Evolutionary conservation across 2,797 vertebrate species (phyloP).

Genomic region (Cirrhinus mrigala): DNA sequence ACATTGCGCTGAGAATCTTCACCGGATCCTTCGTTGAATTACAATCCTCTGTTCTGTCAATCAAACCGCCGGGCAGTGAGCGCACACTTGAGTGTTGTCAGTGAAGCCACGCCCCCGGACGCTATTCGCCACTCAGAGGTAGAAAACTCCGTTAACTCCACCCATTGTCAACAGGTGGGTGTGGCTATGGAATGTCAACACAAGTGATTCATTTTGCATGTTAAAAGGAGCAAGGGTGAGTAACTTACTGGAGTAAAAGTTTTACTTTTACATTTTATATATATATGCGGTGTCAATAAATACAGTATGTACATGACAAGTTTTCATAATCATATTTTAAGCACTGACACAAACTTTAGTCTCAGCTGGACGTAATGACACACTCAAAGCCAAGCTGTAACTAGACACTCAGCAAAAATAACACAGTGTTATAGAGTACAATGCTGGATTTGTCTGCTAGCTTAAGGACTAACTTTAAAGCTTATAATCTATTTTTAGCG

Average conservation of each 20-base stretch:
- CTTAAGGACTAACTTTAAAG: not conserved
- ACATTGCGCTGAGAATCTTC: constrained; percentile 67
- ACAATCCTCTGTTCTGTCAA: not conserved
- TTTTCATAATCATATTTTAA: not conserved
- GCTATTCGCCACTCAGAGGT: constrained; percentile 66
- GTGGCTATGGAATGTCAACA: constrained; percentile 56
- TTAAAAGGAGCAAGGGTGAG: not conserved
- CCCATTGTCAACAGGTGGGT: constrained; percentile 52
- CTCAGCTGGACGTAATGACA: not conserved
- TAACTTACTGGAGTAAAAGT: not conserved
- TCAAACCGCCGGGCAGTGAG: constrained; percentile 5
- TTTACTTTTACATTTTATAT: not conserved
- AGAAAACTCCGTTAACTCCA: constrained; percentile 55
- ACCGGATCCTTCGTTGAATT: not conserved
- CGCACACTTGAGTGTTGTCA: not conserved
- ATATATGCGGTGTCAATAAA: not conserved
- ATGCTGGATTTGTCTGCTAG: not conserved
- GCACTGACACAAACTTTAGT: not conserved
- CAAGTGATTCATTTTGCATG: not conserved
- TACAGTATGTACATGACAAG: not conserved
- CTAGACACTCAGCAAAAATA: not conserved
- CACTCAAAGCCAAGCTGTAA: constrained; percentile 16
- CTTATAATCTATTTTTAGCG: not conserved
- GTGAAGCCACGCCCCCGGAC: constrained; percentile 29
- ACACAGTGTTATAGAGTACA: not conserved